Evolutionary conservation across 1,140 invertebrate genomes (phyloP).

Genomic region (Temnothorax nylanderi): DNA sequence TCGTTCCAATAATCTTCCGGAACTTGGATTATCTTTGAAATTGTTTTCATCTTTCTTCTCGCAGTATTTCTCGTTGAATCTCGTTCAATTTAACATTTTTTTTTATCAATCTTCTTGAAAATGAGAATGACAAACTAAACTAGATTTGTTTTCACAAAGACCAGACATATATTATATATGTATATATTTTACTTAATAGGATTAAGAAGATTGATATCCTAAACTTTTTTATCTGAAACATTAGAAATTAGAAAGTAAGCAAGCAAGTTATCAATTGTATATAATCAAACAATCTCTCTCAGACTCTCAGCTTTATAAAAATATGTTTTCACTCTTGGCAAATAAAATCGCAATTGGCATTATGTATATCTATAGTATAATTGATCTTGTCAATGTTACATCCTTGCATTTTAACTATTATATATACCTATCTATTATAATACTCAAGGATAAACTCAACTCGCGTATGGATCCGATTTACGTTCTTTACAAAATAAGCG

Average conservation of each 20-base stretch:
- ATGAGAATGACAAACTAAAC: neutral
- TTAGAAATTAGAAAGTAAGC: neutral
- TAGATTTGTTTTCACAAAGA: neutral
- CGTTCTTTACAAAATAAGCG: neutral
- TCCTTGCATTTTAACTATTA: neutral
- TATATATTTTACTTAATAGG: conserved; percentile 4
- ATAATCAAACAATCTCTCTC: neutral
- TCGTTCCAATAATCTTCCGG: neutral
- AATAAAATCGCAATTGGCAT: neutral
- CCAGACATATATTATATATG: too few relatives aligned
- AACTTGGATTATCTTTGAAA: conserved; percentile 36
- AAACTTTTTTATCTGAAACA: neutral
- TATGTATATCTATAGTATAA: neutral
- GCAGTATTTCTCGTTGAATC: too few relatives aligned
- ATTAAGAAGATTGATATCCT: neutral
- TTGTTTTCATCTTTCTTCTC: conserved; percentile 1
- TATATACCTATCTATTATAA: neutral
- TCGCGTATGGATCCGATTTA: neutral
- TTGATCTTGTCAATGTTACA: neutral
- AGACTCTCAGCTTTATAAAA: neutral
- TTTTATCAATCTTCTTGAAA: neutral
- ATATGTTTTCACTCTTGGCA: neutral
- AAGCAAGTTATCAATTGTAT: neutral
- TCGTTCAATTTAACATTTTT: too few relatives aligned
- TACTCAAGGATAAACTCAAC: neutral